These are phyloP conservation scores for Acronicta leporina DNA, from an alignment of 2,888 invertebrate species.

Conservation along the genomic window DNA sequence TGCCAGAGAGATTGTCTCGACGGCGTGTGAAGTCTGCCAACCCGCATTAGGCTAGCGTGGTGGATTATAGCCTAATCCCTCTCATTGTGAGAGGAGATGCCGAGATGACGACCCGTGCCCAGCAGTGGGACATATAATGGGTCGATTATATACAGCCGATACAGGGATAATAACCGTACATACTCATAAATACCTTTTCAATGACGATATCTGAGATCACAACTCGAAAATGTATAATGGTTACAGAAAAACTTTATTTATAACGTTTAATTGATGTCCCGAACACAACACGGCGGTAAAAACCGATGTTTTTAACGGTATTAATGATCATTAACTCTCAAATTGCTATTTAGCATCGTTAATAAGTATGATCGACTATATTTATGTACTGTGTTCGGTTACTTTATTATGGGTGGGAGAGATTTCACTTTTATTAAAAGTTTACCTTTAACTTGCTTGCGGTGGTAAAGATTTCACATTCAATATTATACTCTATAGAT, in stretches of 20 bases:
- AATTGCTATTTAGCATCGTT: slow-evolving; percentile 51
- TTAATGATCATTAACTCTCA: slow-evolving; percentile 47
- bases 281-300: slow-evolving; percentile 30
- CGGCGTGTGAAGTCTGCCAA: too few species aligned
- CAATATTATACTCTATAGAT: too few species aligned
- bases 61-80: too few species aligned
- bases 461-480: background rate
- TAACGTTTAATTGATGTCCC: slow-evolving; percentile 51
- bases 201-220: slow-evolving; percentile 40
- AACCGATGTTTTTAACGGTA: slow-evolving; percentile 39
- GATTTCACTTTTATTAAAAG: slow-evolving; percentile 33
- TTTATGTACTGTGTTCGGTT: slow-evolving; percentile 13
- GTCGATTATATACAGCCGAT: slow-evolving; percentile 17
- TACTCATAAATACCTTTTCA: slow-evolving; percentile 46
- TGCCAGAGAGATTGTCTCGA: too few species aligned
- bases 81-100: too few species aligned
- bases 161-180: slow-evolving; percentile 43
- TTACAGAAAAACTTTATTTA: slow-evolving; percentile 39
- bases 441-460: background rate
- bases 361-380: slow-evolving; percentile 30
- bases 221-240: slow-evolving; percentile 37
- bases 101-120: too few species aligned
- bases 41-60: too few species aligned
- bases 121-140: too few species aligned
- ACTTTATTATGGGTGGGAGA: slow-evolving; percentile 16